Evolutionary conservation across 2,888 invertebrate species (phyloP).

Genomic region (Yponomeuta malinellus): DNA sequence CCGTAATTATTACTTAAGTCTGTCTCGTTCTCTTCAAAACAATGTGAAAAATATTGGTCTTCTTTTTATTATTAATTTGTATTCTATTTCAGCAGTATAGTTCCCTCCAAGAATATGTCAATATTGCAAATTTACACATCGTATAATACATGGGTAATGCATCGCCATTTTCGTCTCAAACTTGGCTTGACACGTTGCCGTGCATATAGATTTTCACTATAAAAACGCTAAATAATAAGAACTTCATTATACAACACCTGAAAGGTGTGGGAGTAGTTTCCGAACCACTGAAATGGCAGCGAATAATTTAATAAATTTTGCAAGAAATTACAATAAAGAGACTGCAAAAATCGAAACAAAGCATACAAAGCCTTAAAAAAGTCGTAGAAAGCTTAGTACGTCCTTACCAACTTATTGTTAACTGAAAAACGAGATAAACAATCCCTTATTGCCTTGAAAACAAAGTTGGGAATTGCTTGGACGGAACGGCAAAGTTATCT

Average conservation of each 20-base stretch:
- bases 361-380: constrained; percentile 36
- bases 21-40: no score
- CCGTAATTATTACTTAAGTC: no score
- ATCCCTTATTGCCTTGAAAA: not conserved
- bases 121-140: no score
- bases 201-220: no score
- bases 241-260: not conserved
- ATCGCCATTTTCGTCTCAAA: no score
- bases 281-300: not conserved
- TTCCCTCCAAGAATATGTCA: no score
- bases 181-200: no score
- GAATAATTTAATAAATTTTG: constrained; percentile 24
- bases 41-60: no score
- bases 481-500: not conserved
- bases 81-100: no score
- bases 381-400: constrained; percentile 16
- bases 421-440: not conserved
- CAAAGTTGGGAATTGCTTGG: not conserved
- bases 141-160: no score
- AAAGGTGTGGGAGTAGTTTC: not conserved
- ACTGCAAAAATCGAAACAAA: constrained; percentile 53
- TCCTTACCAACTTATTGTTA: constrained; percentile 4
- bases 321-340: constrained; percentile 42
- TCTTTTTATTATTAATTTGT: no score
- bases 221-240: not conserved